Conservation (phyloP, 37 sponge, comb jelly and placozoan species). For the Cliona cf. orientalis region DNA sequence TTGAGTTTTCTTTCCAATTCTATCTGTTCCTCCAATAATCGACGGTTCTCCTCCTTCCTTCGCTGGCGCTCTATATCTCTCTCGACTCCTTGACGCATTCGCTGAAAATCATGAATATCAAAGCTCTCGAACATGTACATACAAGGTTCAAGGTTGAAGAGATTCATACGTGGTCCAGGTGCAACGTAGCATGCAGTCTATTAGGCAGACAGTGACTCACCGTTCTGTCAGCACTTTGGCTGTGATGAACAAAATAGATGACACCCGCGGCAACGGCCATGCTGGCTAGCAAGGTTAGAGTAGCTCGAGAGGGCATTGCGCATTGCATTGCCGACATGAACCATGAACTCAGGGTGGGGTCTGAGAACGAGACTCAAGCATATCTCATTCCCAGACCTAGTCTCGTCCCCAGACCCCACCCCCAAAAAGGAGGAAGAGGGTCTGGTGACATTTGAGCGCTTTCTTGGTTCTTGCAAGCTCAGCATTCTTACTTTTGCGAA, state of each 20-base stretch:
- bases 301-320: constrained; percentile 31
- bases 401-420: too few relatives aligned
- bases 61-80: constrained; percentile 77
- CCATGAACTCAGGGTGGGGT: too few relatives aligned
- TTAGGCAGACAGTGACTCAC: too few relatives aligned
- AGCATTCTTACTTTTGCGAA: too few relatives aligned
- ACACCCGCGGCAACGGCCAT: constrained; percentile 18
- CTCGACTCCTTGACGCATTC: constrained; percentile 74
- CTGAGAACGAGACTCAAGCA: too few relatives aligned
- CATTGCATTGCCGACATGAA: background rate
- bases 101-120: constrained; percentile 18
- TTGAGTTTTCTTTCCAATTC: constrained; percentile 45
- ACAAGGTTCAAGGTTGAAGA: background rate
- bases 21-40: constrained; percentile 57
- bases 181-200: background rate
- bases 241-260: constrained; percentile 77
- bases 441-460: too few relatives aligned
- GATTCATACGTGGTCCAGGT: background rate
- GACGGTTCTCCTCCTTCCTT: constrained; percentile 57
- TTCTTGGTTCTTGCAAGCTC: too few relatives aligned
- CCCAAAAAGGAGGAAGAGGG: too few relatives aligned
- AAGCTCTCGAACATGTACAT: background rate
- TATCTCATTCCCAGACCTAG: too few relatives aligned
- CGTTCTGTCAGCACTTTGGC: constrained; percentile 68
- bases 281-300: constrained; percentile 19